These are phyloP conservation scores for Physella acuta DNA, from an alignment of 1,140 invertebrate genomes.

Conservation along the genomic window DNA sequence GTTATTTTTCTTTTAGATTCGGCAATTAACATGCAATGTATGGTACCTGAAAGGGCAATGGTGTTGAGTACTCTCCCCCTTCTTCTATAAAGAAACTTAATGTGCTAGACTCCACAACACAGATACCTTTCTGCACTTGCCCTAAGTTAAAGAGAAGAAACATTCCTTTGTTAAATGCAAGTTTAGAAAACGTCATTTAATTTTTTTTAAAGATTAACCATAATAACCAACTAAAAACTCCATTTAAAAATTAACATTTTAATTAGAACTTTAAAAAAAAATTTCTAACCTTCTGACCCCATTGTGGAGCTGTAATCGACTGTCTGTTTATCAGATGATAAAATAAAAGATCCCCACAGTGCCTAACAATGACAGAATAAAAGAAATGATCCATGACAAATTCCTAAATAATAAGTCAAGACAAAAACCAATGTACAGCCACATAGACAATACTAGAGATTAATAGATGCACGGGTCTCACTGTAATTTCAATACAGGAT, in stretches of 20 bases:
- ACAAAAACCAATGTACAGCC: too few relatives aligned
- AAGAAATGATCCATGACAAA: neutral
- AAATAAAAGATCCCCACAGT: slow-evolving; percentile 72
- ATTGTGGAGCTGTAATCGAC: slow-evolving; percentile 27
- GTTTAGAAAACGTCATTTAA: neutral
- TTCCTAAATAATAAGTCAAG: too few relatives aligned
- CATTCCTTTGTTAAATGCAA: neutral
- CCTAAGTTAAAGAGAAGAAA: slow-evolving; percentile 38
- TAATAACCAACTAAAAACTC: neutral
- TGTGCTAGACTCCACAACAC: slow-evolving; percentile 75
- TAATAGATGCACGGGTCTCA: too few relatives aligned
- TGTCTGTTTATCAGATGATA: slow-evolving; percentile 32
- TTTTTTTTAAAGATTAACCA: neutral
- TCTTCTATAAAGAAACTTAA: slow-evolving; percentile 77
- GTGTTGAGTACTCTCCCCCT: slow-evolving; percentile 79
- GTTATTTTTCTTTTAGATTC: too few relatives aligned
- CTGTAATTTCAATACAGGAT: too few relatives aligned
- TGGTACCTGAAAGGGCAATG: slow-evolving; percentile 84
- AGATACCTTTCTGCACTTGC: slow-evolving; percentile 65
- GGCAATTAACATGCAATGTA: too few relatives aligned
- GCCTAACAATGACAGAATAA: slow-evolving; percentile 65
- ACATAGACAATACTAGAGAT: too few relatives aligned
- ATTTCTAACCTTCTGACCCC: slow-evolving; percentile 34
- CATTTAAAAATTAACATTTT: neutral
- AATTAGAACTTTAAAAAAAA: neutral